phyloP scores from a whole-genome alignment of 2,113 vertebrate species.

The Tetrao urogallus region DNA sequence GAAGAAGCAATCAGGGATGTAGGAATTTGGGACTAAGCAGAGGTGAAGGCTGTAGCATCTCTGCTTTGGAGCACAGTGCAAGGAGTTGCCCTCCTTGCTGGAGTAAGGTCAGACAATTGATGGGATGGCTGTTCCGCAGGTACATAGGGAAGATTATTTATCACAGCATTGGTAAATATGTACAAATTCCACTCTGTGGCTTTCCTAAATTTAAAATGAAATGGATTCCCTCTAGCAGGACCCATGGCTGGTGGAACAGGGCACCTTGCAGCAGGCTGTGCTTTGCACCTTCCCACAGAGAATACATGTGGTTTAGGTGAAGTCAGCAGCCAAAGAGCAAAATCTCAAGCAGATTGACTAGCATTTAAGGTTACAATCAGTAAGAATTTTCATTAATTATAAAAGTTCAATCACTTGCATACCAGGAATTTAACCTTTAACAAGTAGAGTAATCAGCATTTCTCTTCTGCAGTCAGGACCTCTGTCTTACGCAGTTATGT shows the following conservation, averaged over 20 bases:
- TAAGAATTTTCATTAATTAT: background rate
- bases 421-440: conserved; percentile 10
- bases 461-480: background rate
- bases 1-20: background rate
- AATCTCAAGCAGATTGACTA: background rate
- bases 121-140: background rate
- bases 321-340: background rate
- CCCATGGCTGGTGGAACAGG: background rate
- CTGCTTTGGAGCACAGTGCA: background rate
- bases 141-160: background rate
- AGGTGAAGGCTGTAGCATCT: background rate
- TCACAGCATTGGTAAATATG: background rate
- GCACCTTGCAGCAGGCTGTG: background rate
- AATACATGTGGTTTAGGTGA: background rate
- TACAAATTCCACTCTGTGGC: background rate
- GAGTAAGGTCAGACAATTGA: background rate
- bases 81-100: background rate
- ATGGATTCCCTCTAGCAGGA: background rate
- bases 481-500: background rate
- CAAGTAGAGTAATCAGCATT: background rate
- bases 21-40: background rate
- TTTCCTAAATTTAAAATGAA: background rate
- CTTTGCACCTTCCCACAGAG: background rate
- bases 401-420: background rate
- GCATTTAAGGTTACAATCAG: background rate